phyloP scores from a whole-genome alignment of 2,888 invertebrate genomes.

The Lasioglossum vierecki region DNA sequence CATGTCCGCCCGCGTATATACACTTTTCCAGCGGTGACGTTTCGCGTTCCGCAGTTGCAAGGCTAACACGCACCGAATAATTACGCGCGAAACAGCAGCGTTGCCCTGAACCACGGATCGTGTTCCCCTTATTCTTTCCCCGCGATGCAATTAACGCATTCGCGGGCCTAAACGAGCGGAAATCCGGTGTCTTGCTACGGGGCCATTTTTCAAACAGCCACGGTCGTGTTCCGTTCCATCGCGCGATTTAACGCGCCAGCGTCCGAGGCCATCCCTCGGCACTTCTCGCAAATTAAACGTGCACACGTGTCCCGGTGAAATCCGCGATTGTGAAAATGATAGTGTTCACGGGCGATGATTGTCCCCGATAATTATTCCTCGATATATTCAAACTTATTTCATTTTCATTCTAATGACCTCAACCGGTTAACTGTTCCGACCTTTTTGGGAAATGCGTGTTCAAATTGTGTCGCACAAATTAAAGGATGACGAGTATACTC shows the following conservation, averaged over 20 bases:
- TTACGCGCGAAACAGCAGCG: conserved; percentile 22
- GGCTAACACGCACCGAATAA: conserved; percentile 30
- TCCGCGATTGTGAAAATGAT: not conserved
- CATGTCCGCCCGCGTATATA: not conserved
- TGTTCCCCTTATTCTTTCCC: conserved; percentile 11
- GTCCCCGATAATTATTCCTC: not conserved
- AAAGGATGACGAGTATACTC: no score
- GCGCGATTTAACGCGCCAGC: conserved; percentile 38
- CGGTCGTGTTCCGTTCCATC: conserved; percentile 21
- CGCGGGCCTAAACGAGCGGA: conserved; percentile 55
- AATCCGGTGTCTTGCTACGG: conserved; percentile 42
- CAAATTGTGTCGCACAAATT: no score
- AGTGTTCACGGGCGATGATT: not conserved
- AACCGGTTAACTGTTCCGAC: no score
- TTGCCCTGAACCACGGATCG: conserved; percentile 25
- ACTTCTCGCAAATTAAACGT: conserved; percentile 14
- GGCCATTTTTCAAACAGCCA: conserved; percentile 45
- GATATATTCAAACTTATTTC: not conserved
- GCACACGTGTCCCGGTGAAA: conserved; percentile 9
- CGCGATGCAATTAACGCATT: conserved; percentile 45
- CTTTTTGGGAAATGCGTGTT: no score
- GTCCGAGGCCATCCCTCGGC: not conserved
- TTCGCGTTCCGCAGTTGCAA: conserved; percentile 20
- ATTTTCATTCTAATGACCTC: not conserved
- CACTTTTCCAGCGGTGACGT: not conserved